phyloP scores from a whole-genome alignment of 1,140 invertebrate genomes.

The Nilaparvata lugens region DNA sequence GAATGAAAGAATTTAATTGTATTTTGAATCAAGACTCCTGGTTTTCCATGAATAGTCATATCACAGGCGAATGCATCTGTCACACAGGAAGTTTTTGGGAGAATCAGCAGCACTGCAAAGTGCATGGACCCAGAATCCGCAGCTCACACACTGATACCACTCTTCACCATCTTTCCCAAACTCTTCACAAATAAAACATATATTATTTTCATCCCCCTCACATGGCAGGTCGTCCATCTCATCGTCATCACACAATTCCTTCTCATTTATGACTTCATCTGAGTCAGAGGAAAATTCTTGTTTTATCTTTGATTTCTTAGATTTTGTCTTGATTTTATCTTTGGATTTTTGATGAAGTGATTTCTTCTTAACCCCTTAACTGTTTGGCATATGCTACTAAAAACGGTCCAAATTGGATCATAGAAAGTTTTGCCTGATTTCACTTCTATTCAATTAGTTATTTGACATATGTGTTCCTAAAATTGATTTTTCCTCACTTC shows the following conservation, averaged over 20 bases:
- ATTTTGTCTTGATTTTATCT: neutral
- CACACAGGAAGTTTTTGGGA: constrained; percentile 12
- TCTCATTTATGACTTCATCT: neutral
- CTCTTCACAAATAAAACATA: constrained; percentile 19
- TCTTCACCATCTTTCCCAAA: constrained; percentile 19
- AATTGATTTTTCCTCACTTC: no score
- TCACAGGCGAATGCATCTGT: constrained; percentile 1
- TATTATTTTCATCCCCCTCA: neutral
- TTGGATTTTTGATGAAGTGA: no score
- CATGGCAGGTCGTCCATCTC: neutral
- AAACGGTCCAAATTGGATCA: no score
- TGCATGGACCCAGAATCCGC: constrained; percentile 17
- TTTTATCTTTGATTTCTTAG: neutral
- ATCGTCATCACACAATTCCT: constrained; percentile 4
- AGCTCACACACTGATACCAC: constrained; percentile 18
- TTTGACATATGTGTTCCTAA: no score
- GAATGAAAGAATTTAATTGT: no score
- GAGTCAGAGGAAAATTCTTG: no score
- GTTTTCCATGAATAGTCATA: no score
- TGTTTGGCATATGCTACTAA: no score
- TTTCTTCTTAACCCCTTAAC: neutral
- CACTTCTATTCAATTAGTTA: no score
- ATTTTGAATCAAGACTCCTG: no score
- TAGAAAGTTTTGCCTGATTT: no score
- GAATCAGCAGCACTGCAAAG: constrained; percentile 13